Conservation (phyloP, 1,140 invertebrate species). For the Caenorhabditis briggsae region DNA sequence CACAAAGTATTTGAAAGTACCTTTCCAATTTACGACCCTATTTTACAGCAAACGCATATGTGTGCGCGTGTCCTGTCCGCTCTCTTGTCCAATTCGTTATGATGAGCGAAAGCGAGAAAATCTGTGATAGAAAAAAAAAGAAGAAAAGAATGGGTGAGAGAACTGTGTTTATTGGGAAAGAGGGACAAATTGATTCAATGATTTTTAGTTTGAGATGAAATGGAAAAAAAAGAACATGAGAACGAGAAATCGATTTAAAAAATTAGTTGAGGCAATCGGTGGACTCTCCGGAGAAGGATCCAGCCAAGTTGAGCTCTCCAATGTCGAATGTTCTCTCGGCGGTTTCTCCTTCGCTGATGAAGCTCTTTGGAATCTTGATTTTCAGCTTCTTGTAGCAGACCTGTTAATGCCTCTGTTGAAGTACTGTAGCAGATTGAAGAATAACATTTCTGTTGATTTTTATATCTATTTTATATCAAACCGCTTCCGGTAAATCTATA, state of each 20-base stretch:
- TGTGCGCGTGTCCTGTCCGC: not conserved
- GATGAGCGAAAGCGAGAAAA: not conserved
- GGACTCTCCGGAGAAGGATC: constrained; percentile 70
- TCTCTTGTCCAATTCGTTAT: not conserved
- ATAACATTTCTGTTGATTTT: too few relatives aligned
- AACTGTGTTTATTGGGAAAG: constrained; percentile 24
- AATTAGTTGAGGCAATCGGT: constrained; percentile 73
- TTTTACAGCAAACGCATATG: constrained; percentile 4
- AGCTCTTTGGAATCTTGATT: constrained; percentile 72
- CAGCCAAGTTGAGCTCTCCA: constrained; percentile 72
- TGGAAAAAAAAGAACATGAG: not conserved
- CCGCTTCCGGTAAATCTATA: not conserved
- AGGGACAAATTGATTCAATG: constrained; percentile 38
- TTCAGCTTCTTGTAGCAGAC: constrained; percentile 68
- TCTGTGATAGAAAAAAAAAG: not conserved
- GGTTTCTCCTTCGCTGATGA: constrained; percentile 69
- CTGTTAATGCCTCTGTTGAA: not conserved
- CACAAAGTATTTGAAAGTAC: not conserved
- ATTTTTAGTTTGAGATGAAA: not conserved
- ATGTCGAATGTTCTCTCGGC: constrained; percentile 71
- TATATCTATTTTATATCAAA: too few relatives aligned
- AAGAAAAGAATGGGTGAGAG: not conserved
- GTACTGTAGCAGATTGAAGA: not conserved
- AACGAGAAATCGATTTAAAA: not conserved
- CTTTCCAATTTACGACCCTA: constrained; percentile 15